Percentiles rank a stretch among this genome's conserved stretches.
Conservation (phyloP, 2,113 vertebrate species). For the Isichthys henryi region DNA sequence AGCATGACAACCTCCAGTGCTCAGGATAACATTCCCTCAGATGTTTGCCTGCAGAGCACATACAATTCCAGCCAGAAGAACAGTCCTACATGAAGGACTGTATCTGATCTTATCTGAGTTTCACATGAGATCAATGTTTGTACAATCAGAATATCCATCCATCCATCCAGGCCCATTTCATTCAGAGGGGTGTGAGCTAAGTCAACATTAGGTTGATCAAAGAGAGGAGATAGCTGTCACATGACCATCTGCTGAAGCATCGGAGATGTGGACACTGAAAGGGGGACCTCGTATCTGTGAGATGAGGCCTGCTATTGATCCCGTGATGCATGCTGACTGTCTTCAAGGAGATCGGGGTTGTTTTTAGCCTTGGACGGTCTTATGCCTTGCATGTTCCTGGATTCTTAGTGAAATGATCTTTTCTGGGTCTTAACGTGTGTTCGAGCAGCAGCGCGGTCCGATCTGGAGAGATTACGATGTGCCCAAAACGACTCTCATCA, state of each 20-base stretch:
- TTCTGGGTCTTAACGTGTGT: not conserved
- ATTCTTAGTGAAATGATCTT: not conserved
- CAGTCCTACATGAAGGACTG: not conserved
- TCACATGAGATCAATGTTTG: not conserved
- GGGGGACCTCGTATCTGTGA: not conserved
- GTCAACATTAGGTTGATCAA: not conserved
- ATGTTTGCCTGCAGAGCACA: not conserved
- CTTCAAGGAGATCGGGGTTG: not conserved
- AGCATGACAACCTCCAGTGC: not conserved
- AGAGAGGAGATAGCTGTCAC: not conserved
- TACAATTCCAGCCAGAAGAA: not conserved
- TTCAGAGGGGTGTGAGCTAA: not conserved
- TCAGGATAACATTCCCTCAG: not conserved
- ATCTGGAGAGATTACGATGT: slow-evolving; percentile 30
- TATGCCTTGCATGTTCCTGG: not conserved
- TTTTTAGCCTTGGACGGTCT: not conserved
- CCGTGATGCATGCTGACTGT: not conserved
- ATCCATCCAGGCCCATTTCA: not conserved
- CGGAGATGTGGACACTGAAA: not conserved
- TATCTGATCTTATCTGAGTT: not conserved
- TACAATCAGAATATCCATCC: not conserved
- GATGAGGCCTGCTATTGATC: not conserved
- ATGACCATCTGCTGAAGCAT: not conserved
- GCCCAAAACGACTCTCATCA: slow-evolving; percentile 31
- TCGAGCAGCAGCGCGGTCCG: not conserved